Evolutionary conservation across 2,888 invertebrate genomes (phyloP), one percentile per base, ranked within the genome.

Genomic region (Petrolisthes manimaculis): DNA sequence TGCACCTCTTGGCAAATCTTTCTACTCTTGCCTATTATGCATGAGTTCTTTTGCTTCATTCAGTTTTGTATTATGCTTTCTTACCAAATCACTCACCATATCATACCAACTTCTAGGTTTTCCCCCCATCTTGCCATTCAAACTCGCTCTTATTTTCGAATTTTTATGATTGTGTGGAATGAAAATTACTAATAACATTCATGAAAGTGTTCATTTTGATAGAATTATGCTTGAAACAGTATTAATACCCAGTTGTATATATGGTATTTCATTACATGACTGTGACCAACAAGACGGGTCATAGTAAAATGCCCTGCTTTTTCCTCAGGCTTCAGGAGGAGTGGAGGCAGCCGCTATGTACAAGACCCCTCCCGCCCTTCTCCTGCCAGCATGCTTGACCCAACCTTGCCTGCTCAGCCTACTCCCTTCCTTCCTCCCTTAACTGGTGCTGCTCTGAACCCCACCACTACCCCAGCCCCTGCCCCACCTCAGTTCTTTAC

Each of bases 301-400:
- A 54, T 37, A 69, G 24, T 78, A 21, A n/a, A 24, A 61, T 78
- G 77, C 37, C 71, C 21, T 82, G 55, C 71, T 83, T 83, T 55
- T 83, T 55, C 67, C 67, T 77, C 83, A 90, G 90, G 88, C 67
- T 78, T 90, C 18, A 85, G 90, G 37, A 74, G 90, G 21, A 85
- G 88, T 61, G 83, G 88, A 24, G 37, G 77, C 18, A 67, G 54
- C 53, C 90, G 90, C 51, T 90, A 90, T 61, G 86, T 86, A 4
- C 74, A 78, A 24, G 88, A 88, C 3, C 14, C 74, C 54, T n/a
- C 84, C 51, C 78, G 53, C 67, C 9, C 67, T 18, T 54, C 83
- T 24, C 83, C 86, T 53, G 53, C 83, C 67, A 78, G 75, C 55
- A 88, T 84, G 84, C 84, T 88, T 84, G 84, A 88, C 74, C 88